Evolutionary conservation across 2,113 vertebrate genomes (phyloP).

Genomic region (Campylomormyrus numenius): DNA sequence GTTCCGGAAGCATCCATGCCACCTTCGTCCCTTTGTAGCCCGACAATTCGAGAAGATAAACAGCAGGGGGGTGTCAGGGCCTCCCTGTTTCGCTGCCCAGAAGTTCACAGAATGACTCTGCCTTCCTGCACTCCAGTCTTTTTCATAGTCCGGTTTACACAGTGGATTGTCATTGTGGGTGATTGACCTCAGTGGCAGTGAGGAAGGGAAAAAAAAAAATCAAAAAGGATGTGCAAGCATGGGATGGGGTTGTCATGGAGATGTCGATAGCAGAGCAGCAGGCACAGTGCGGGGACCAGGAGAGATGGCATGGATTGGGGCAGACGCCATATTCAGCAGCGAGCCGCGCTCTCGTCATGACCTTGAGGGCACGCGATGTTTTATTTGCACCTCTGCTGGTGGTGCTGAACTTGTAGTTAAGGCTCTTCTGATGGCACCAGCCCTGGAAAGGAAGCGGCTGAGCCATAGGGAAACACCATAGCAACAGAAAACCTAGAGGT

Average conservation of each 20-base stretch:
- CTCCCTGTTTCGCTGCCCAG: neutral
- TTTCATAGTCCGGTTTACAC: neutral
- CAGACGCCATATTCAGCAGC: neutral
- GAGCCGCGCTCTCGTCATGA: neutral
- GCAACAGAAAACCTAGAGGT: neutral
- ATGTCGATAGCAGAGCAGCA: neutral
- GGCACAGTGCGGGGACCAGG: neutral
- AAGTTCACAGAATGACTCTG: neutral
- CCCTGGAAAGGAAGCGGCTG: neutral
- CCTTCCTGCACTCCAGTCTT: neutral
- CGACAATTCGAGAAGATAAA: neutral
- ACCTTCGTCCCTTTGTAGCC: neutral
- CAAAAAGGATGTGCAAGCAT: neutral
- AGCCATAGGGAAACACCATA: neutral
- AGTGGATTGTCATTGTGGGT: neutral
- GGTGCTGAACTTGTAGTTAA: slow-evolving; percentile 13
- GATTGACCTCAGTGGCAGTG: slow-evolving; percentile 2
- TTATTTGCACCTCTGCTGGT: slow-evolving; percentile 20
- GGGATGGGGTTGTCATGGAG: slow-evolving; percentile 17
- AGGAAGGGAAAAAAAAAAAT: neutral
- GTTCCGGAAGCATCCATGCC: neutral
- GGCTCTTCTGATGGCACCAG: neutral
- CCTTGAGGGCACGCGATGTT: neutral
- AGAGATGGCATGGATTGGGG: neutral
- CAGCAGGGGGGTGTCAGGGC: neutral